A percentile compares a stretch with the other conserved stretches of the same genome.
These are phyloP conservation scores for Barbus barbus DNA, from an alignment of 2,113 vertebrate genomes.

Conservation along the genomic window DNA sequence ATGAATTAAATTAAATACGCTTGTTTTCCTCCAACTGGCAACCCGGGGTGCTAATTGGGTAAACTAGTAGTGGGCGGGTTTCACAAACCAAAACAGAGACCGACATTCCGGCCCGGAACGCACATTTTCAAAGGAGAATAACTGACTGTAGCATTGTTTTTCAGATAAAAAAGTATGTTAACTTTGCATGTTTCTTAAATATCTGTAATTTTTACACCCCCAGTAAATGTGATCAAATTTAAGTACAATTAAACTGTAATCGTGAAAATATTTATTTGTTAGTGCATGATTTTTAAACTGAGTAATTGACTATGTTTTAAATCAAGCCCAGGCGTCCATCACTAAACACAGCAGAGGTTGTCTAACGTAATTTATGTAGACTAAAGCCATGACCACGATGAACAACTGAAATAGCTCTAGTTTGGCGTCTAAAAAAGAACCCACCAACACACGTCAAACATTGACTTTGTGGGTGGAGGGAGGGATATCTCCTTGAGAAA, in stretches of 20 bases:
- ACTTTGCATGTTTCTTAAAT: too few relatives aligned
- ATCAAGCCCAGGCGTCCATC: conserved; percentile 5
- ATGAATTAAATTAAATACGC: too few relatives aligned
- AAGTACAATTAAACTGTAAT: neutral
- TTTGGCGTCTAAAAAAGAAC: conserved; percentile 57
- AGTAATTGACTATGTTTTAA: conserved; percentile 13
- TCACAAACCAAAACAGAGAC: too few relatives aligned
- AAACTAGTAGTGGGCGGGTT: too few relatives aligned
- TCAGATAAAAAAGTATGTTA: too few relatives aligned
- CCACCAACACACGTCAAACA: conserved; percentile 69
- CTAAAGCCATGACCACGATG: conserved; percentile 56
- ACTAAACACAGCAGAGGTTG: conserved; percentile 37
- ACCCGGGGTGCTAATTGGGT: too few relatives aligned
- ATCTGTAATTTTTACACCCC: too few relatives aligned
- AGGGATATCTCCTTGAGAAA: conserved; percentile 50
- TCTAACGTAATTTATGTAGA: conserved; percentile 60
- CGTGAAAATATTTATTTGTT: neutral
- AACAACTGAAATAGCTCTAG: conserved; percentile 67
- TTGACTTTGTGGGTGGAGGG: conserved; percentile 70
- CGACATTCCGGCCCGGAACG: too few relatives aligned
- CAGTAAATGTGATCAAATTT: neutral
- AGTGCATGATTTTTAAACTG: neutral
- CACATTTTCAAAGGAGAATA: too few relatives aligned
- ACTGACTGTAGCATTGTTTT: too few relatives aligned
- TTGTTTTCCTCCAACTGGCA: too few relatives aligned